phyloP scores from a whole-genome alignment of 1,140 invertebrate species.

The Nixonia krombeini region DNA sequence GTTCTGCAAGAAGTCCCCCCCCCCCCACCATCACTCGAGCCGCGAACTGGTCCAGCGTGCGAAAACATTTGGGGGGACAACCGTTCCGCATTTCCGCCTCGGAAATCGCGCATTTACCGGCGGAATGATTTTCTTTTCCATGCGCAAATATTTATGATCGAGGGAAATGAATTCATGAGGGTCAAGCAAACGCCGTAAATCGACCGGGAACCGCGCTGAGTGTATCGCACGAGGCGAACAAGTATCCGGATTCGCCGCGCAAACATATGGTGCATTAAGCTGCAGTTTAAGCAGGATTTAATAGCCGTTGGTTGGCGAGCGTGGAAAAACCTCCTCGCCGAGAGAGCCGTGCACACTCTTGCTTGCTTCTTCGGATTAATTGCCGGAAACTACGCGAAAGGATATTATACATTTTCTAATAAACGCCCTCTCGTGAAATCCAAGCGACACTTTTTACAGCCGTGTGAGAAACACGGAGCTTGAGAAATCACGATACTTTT shows the following conservation, averaged over 20 bases:
- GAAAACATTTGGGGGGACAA: too few relatives aligned
- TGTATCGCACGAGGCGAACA: too few relatives aligned
- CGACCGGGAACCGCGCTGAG: neutral
- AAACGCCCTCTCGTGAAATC: neutral
- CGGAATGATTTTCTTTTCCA: neutral
- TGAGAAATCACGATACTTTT: neutral
- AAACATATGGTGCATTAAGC: constrained; percentile 9
- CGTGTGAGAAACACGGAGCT: too few relatives aligned
- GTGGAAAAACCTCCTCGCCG: too few relatives aligned
- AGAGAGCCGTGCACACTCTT: neutral
- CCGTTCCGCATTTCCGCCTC: too few relatives aligned
- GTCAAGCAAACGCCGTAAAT: constrained; percentile 3
- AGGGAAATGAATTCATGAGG: constrained; percentile 3
- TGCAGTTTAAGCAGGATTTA: constrained; percentile 1
- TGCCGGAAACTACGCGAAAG: neutral
- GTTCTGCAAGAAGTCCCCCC: too few relatives aligned
- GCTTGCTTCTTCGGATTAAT: neutral
- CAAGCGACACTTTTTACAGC: neutral
- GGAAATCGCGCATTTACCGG: too few relatives aligned
- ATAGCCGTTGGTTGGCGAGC: neutral
- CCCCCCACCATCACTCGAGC: too few relatives aligned
- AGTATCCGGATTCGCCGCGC: neutral
- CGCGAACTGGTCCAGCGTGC: too few relatives aligned
- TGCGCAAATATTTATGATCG: neutral
- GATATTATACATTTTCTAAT: too few relatives aligned